Conservation (phyloP, 2,888 invertebrate species). For the Erynnis tages region DNA sequence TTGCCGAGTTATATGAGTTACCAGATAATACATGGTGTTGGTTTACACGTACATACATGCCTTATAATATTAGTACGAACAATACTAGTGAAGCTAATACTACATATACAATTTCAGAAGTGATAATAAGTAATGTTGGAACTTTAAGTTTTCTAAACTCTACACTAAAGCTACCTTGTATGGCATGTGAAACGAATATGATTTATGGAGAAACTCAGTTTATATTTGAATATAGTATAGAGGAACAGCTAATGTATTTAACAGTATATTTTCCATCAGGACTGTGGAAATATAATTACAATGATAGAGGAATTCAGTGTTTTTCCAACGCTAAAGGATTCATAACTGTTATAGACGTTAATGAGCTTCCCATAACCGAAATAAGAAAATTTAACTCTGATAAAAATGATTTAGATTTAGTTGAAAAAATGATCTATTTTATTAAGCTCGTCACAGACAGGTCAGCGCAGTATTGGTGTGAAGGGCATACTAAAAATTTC, state of each 20-base stretch:
- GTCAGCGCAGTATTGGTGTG: constrained; percentile 85
- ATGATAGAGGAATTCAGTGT: constrained; percentile 79
- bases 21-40: constrained; percentile 58
- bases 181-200: constrained; percentile 64
- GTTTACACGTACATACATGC: constrained; percentile 40
- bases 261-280: constrained; percentile 80
- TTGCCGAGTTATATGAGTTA: constrained; percentile 48
- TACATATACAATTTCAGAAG: constrained; percentile 36
- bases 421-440: constrained; percentile 71
- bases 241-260: constrained; percentile 60
- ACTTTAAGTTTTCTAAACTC: constrained; percentile 47
- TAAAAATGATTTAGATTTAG: constrained; percentile 28
- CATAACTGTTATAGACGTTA: constrained; percentile 65
- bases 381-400: constrained; percentile 27
- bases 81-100: background rate
- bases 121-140: constrained; percentile 58
- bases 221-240: constrained; percentile 54
- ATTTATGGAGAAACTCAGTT: constrained; percentile 54
- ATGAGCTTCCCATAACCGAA: constrained; percentile 51
- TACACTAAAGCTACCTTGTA: constrained; percentile 47
- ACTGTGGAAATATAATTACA: constrained; percentile 69
- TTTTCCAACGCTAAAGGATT: constrained; percentile 82
- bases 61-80: background rate
- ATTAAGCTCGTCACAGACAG: constrained; percentile 74
- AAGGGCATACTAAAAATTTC: constrained; percentile 79